Evolutionary conservation across 2,797 vertebrate species (phyloP), one percentile per base, ranked within the genome.

Genomic region (Acanthurus leucopareius): DNA sequence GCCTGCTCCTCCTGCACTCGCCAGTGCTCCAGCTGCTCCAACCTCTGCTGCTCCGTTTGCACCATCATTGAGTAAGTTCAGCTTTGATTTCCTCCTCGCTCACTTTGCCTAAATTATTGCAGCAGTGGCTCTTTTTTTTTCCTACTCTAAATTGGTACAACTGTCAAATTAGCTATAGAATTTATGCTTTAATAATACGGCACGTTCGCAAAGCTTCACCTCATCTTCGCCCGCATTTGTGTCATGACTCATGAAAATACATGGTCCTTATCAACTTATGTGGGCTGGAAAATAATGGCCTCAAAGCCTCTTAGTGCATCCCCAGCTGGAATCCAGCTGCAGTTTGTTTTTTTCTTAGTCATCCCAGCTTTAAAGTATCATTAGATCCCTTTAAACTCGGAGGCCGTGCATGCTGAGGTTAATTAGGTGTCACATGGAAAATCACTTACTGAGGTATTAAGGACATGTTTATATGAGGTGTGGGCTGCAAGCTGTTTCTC

Each of bases 11-110:
- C 93, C 73, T 96, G 96, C 76, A 91, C 84, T 15, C 90, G 82
- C 4, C 93, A 92, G 77, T 96, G 96, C 75, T 94, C 89, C 66
- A 81, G 79, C 88, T 96, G 96, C 79, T 92, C 80, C 73, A 80
- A 78, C 69, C 66, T 65, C 76, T 95, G 94, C 91, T 96, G 96
- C 91, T 96, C 95, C 0, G 53, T 96, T 72, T 96, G 96, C 89
- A 91, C 93, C 3, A 81, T 93, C 60, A 89, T 92, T 58, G 96
- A 96, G 96, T 96, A 84, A 92, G 93, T 93, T 3, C 22, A 47
- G 1, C 10, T 38, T 64, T 15, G 4, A 42, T 35, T 75, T 35
- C 13, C 6, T 25, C 20, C 56, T 20, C 0, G 2, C 20, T 22
- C 10, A 1, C 10, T 62, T 38, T 65, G 17, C 8, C 20, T 4